Evolutionary conservation across 2,113 vertebrate genomes (phyloP), one percentile per base, ranked within the genome.

Genomic region (Myiagra hebetior): DNA sequence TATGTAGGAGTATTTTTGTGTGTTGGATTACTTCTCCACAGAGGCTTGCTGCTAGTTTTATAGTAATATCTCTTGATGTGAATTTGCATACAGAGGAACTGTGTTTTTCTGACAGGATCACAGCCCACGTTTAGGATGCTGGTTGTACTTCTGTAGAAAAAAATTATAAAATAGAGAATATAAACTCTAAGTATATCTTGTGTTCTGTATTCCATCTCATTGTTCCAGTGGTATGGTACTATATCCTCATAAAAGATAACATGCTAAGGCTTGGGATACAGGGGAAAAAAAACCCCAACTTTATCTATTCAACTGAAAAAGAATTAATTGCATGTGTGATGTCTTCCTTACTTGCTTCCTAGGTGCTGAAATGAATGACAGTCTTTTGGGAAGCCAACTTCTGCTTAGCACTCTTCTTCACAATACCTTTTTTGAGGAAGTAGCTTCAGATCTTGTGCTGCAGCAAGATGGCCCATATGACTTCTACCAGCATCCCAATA

Each of bases 401-500:
- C 93, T 99, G 85, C 97, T 99, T 57, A 98, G 98, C n/a, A 90
- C 98, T 42, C 96, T 99, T 20, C 98, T 99, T 46, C 98, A 97
- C 95, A 99, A 99, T 96, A 99, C 98, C 0, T 98, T 99, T 44
- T 98, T 98, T 92, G 98, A 98, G 47, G 98, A 97, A 22, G 95
- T 85, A 4, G 21, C 91, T 8, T 98, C 98, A 24, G 98, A 97
- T 49, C 98, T 99, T 35, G 30, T 88, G 24, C 85, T 99, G 57
- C 97, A 97, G 46, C 95, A 98, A 27, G 98, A 98, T 1, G 99
- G 98, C 11, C 98, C 99, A 0, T 99, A 99, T 76, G 99, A 99
- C 96, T 99, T 99, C 97, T 99, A 99, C 92, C 99, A 98, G 86
- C 98, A 99, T 75, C 98, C 99, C 76, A 99, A 99, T 72, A 98